Percentiles rank a stretch among this genome's conserved stretches.
Conservation (phyloP, 1,140 invertebrate species). For the Plodia interpunctella region DNA sequence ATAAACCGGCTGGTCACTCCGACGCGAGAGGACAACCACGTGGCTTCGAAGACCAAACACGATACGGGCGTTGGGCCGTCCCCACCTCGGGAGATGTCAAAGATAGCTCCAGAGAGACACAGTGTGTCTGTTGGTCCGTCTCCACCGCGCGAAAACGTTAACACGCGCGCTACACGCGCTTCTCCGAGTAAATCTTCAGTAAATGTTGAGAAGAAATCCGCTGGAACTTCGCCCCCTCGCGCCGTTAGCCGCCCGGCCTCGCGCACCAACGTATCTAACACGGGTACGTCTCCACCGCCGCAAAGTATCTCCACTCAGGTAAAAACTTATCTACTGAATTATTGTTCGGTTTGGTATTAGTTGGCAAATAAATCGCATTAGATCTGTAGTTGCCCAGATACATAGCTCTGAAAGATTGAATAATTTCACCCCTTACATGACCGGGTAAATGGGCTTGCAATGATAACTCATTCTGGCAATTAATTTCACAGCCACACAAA, state of each 20-base stretch:
- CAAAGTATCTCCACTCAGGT: constrained; percentile 93
- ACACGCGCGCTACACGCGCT: not conserved
- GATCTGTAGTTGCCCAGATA: too few relatives aligned
- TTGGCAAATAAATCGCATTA: too few relatives aligned
- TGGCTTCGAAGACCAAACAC: constrained; percentile 31
- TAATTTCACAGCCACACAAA: too few relatives aligned
- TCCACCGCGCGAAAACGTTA: constrained; percentile 40
- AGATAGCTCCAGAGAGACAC: constrained; percentile 30
- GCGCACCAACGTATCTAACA: constrained; percentile 65
- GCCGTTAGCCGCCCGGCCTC: constrained; percentile 28
- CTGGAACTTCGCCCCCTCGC: constrained; percentile 47
- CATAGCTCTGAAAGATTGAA: too few relatives aligned
- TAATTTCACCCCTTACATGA: too few relatives aligned
- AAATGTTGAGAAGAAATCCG: constrained; percentile 53
- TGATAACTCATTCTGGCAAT: too few relatives aligned
- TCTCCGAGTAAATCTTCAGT: constrained; percentile 12
- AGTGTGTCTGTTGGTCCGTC: constrained; percentile 60
- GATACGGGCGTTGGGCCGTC: constrained; percentile 63
- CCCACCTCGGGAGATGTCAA: constrained; percentile 21
- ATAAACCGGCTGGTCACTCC: constrained; percentile 42
- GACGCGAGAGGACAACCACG: constrained; percentile 29
- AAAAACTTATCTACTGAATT: constrained; percentile 33
- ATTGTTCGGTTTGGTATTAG: too few relatives aligned
- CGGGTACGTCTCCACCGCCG: constrained; percentile 89
- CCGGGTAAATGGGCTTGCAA: too few relatives aligned